Conservation (phyloP, 53 echinoderm and acorn worm species). For the Actinopyga echinites region DNA sequence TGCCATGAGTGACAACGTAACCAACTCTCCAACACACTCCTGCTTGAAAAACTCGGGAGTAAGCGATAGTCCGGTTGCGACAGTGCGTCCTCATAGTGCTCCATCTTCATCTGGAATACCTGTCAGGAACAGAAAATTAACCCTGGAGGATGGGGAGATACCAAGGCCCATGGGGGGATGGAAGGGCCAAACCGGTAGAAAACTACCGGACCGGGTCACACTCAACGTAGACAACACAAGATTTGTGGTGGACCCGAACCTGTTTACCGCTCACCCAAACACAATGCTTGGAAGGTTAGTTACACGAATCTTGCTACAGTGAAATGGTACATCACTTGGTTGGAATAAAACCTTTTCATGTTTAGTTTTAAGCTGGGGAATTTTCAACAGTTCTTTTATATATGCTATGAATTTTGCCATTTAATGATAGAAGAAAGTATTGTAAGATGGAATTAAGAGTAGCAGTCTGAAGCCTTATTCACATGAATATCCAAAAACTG, state of each 20-base stretch:
- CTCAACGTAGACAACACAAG: slow-evolving; percentile 91
- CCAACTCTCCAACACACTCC: slow-evolving; percentile 86
- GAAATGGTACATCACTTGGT: too few relatives aligned
- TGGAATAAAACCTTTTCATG: too few relatives aligned
- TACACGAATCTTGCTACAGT: too few relatives aligned
- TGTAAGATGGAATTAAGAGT: too few relatives aligned
- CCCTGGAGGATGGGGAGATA: slow-evolving; percentile 31
- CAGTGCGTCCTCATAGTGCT: slow-evolving; percentile 1
- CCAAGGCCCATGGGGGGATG: background rate
- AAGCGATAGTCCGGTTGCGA: background rate
- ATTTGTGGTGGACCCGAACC: slow-evolving; percentile 83
- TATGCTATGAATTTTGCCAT: too few relatives aligned
- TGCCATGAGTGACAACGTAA: slow-evolving; percentile 62
- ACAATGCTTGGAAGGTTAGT: slow-evolving; percentile 97
- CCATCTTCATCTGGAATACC: slow-evolving; percentile 36
- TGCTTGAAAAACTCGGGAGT: slow-evolving; percentile 69
- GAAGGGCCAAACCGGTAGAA: slow-evolving; percentile 13
- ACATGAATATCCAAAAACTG: too few relatives aligned
- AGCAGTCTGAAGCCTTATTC: too few relatives aligned
- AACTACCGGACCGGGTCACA: slow-evolving; percentile 89
- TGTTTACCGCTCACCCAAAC: slow-evolving; percentile 96
- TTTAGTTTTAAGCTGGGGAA: too few relatives aligned
- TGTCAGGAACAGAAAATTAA: slow-evolving; percentile 24
- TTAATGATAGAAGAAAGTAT: too few relatives aligned
- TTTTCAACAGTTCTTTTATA: too few relatives aligned